Percentiles rank a stretch among this genome's conserved stretches.
phyloP scores from a whole-genome alignment of 53 echinoderm and acorn worm species.

The Stichopus horrens region DNA sequence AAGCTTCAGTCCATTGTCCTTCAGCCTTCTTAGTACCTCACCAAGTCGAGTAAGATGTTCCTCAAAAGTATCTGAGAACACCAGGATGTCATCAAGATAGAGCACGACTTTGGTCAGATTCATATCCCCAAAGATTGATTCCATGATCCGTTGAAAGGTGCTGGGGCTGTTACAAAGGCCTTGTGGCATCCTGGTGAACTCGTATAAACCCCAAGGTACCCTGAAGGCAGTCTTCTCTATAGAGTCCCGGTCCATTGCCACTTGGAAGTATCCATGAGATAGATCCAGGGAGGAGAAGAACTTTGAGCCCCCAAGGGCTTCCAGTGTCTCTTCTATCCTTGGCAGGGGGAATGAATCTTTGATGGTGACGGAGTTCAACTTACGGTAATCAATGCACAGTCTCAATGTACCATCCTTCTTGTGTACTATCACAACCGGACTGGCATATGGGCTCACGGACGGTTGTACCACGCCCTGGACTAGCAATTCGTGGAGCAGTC shows the following conservation, averaged over 20 bases:
- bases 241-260: conserved; percentile 25
- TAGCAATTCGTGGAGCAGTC: conserved; percentile 54
- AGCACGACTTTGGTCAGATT: conserved; percentile 44
- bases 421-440: conserved; percentile 49
- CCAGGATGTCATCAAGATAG: conserved; percentile 63
- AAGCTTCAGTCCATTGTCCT: conserved; percentile 48
- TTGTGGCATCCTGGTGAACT: conserved; percentile 21
- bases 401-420: conserved; percentile 40
- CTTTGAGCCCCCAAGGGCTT: conserved; percentile 23
- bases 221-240: conserved; percentile 5
- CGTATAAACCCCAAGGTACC: conserved; percentile 38
- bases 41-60: conserved; percentile 45
- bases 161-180: conserved; percentile 45
- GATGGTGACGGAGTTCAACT: conserved; percentile 30
- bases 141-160: conserved; percentile 50
- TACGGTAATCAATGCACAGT: conserved; percentile 51
- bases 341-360: conserved; percentile 58
- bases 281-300: conserved; percentile 36
- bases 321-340: conserved; percentile 44
- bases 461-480: conserved; percentile 34
- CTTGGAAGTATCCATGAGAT: conserved; percentile 40
- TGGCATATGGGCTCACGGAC: conserved; percentile 53
- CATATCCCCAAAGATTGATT: conserved; percentile 58
- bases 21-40: conserved; percentile 44
- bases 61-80: conserved; percentile 49